Percentiles rank a stretch among this genome's conserved stretches.
Evolutionary conservation across 2,888 invertebrate species (phyloP).

Genomic region (Luperina nickerlii): DNA sequence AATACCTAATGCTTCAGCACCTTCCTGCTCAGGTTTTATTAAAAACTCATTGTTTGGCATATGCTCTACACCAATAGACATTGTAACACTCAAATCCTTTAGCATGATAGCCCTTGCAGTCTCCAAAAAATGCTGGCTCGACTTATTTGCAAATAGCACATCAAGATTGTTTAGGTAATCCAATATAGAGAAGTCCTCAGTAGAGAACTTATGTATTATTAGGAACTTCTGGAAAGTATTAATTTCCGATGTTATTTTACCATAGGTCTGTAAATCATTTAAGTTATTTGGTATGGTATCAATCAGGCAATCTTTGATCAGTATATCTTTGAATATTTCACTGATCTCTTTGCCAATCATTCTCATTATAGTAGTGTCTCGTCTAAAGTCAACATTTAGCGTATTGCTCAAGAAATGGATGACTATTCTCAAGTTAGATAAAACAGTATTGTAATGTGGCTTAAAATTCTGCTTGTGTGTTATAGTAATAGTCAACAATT

Average conservation of each 20-base stretch:
- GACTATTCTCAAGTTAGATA: constrained; percentile 89
- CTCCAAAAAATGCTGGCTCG: constrained; percentile 93
- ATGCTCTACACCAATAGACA: constrained; percentile 89
- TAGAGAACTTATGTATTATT: constrained; percentile 90
- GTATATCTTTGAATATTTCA: constrained; percentile 91
- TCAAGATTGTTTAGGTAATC: constrained; percentile 94
- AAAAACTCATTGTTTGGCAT: constrained; percentile 70
- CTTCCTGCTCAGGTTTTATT: constrained; percentile 52
- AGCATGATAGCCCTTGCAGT: constrained; percentile 93
- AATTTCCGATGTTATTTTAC: constrained; percentile 91
- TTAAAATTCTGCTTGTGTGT: constrained; percentile 81
- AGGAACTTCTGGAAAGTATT: constrained; percentile 92
- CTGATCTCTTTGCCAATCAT: constrained; percentile 90
- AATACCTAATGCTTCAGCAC: constrained; percentile 81
- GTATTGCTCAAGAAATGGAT: constrained; percentile 90
- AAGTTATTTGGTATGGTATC: constrained; percentile 94
- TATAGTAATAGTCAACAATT: constrained; percentile 79
- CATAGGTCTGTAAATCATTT: constrained; percentile 92
- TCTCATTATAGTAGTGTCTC: constrained; percentile 86
- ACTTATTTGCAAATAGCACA: constrained; percentile 93
- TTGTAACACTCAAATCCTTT: constrained; percentile 94
- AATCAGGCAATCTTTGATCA: constrained; percentile 94
- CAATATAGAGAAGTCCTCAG: constrained; percentile 89
- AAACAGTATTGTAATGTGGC: constrained; percentile 88
- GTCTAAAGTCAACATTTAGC: constrained; percentile 87